Evolutionary conservation across 2,888 invertebrate species (phyloP), one percentile per base, ranked within the genome.

Genomic region (Melieria omissa): DNA sequence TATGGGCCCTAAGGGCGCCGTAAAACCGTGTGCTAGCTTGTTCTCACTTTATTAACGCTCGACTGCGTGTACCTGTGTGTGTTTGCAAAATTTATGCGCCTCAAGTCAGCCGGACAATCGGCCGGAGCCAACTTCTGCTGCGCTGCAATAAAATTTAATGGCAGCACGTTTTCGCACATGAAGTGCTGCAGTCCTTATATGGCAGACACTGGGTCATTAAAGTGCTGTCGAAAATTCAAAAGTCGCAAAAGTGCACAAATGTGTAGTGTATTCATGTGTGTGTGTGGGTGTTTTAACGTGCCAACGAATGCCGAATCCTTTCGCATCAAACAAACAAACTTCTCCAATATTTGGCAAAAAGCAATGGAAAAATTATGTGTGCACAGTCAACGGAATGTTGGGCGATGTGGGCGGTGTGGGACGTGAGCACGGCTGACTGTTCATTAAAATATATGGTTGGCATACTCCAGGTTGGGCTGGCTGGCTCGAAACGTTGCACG

Each of bases 61-160:
- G 8, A 62, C 61, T 29, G 14, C 47, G 52, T 41, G 55, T 65
- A 46, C 45, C 61, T 58, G 49, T 62, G 44, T 61, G 52, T 42
- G 58, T 14, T 67, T 74, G 72, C 75, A 75, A 77, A 74, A 79
- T 79, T 79, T 77, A 75, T 76, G 73, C 73, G 72, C 72, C 57
- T 69, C 77, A 77, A 72, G 73, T 75, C 71, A 73, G 71, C 70
- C 62, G 74, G 70, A 74, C 75, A 76, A 77, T 67, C 70, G 77
- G 73, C 72, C 72, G 41, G 42, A 60, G 42, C 60, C 65, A 74
- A 76, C 72, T 78, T 75, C 73, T 71, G 71, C 60, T 75, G 74
- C 75, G 76, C 75, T 77, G 79, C 77, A 81, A 81, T 82, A 78
- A 80, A 81, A 80, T 81, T 81, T 80, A 80, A 82, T 81, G 80